phyloP scores from a whole-genome alignment of 2,113 vertebrate genomes.

The Oophaga pumilio region DNA sequence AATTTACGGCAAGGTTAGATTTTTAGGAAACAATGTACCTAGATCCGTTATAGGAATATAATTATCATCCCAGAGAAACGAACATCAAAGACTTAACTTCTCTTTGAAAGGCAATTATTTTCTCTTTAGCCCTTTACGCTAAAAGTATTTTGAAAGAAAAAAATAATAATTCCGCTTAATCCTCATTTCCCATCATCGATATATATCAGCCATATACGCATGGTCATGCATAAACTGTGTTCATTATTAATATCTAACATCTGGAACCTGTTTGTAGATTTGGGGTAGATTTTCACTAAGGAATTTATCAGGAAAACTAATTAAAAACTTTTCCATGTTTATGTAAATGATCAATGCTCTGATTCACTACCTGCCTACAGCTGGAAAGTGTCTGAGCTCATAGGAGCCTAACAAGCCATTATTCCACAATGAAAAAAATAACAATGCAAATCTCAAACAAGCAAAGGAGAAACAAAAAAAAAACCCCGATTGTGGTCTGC shows the following conservation, averaged over 20 bases:
- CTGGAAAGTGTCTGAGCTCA: conserved; percentile 18
- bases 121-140: neutral
- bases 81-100: neutral
- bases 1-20: neutral
- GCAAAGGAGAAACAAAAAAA: conserved; percentile 43
- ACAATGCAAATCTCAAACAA: conserved; percentile 39
- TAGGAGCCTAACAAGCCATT: conserved; percentile 14
- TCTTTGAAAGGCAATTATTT: conserved; percentile 4
- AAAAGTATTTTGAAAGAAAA: neutral
- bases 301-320: conserved; percentile 48
- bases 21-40: neutral
- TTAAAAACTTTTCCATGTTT: conserved; percentile 37
- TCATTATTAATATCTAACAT: conserved; percentile 50
- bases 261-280: conserved; percentile 42
- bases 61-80: neutral
- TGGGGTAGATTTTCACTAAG: conserved; percentile 26
- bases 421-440: conserved; percentile 45
- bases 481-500: neutral
- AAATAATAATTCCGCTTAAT: neutral
- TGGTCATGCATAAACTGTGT: neutral
- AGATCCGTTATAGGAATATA: neutral
- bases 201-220: conserved; percentile 1
- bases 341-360: conserved; percentile 44
- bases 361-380: conserved; percentile 52
- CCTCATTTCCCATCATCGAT: neutral